Base-by-base conservation (phyloP, 2,113 vertebrate genomes). In the Eolophus roseicapilla region DNA sequence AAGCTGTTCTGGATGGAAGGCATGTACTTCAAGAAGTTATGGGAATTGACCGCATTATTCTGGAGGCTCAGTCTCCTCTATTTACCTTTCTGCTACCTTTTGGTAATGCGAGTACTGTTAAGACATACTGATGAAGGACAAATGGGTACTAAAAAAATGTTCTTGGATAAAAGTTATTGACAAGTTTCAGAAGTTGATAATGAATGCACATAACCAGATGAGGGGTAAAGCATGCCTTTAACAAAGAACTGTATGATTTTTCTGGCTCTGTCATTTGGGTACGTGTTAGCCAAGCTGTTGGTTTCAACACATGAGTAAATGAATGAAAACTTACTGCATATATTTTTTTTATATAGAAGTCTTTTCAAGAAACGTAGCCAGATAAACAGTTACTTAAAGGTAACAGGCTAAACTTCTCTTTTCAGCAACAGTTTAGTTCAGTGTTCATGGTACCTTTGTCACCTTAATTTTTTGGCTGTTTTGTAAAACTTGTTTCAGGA, bases 401-500 rank as follows among this genome's bases (percentile, higher is more conserved):
- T 95, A 97, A 95, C 83, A 68, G 86, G 86, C 73, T 91, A 81
- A 84, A 77, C 88, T 96, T 92, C 69, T 95, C 64, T 88, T 92
- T 70, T 91, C 94, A 86, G 94, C 86, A 91, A 75, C 35, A 52
- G 53, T 85, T 91, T 23, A 75, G 43, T 87, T 92, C 73, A 76
- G 20, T 70, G 24, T 64, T 80, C 6, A 2, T 33, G 19, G 20
- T 95, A 18, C 47, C 44, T 91, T 79, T 93, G 67, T 85, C 41
- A 76, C 77, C 69, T 91, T 95, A 96, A 95, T 96, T 64, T 78
- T 75, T 63, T 77, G 88, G 86, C 95, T 96, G 74, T 97, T 96
- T 44, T 97, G 85, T 95, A 88, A 85, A 88, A 89, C 96, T 91
- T 97, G 14, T 96, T 98, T 87, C 92, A 99, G 98, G 98, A 97